Evolutionary conservation across 2,797 vertebrate genomes (phyloP).

Genomic region (Scolopax rusticola): DNA sequence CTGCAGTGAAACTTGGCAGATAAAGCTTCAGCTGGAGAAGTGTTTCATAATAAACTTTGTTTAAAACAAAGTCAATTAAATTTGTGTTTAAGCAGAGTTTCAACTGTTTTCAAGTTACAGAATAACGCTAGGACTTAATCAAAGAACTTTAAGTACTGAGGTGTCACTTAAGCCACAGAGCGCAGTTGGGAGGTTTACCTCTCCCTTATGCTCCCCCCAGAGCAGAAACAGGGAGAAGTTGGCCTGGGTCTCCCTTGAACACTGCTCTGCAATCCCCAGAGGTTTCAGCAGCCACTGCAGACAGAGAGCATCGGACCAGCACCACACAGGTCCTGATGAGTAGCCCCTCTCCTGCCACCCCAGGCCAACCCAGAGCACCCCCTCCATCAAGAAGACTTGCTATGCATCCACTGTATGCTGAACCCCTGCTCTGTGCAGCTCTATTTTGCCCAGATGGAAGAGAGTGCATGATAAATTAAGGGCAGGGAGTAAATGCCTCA

Average conservation of each 20-base stretch:
- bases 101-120: neutral
- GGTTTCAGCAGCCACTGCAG: neutral
- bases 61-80: slow-evolving; percentile 36
- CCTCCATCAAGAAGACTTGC: neutral
- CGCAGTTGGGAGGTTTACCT: accelerated
- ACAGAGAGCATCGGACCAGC: neutral
- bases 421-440: neutral
- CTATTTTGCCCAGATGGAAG: neutral
- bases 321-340: accelerated
- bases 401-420: neutral
- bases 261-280: neutral
- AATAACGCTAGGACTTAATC: neutral
- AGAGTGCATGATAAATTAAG: neutral
- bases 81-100: neutral
- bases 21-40: neutral
- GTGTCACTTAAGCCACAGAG: accelerated
- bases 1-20: neutral
- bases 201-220: accelerated
- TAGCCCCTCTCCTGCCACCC: neutral
- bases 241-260: neutral
- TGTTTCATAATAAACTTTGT: slow-evolving; percentile 13
- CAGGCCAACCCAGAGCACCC: neutral
- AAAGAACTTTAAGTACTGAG: neutral
- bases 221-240: neutral
- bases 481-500: neutral